Evolutionary conservation across 2,113 vertebrate genomes (phyloP).

Genomic region (Siphamia tubifer): DNA sequence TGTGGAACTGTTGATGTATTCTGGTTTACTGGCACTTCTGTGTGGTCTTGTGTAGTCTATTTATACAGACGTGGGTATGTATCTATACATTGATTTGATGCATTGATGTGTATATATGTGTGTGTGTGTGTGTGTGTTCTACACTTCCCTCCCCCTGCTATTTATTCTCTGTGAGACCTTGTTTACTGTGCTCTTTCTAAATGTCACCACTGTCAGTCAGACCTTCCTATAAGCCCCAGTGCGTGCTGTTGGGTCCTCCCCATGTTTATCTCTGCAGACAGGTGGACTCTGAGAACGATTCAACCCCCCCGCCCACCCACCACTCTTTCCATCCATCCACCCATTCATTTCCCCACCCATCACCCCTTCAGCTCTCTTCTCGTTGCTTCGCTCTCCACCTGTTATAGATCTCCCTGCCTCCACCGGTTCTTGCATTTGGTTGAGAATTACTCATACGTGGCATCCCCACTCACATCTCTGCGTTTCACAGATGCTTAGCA

Average conservation of each 20-base stretch:
- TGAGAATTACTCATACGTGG: neutral
- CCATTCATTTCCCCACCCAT: neutral
- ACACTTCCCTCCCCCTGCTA: constrained; percentile 41
- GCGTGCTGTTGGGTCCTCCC: constrained; percentile 54
- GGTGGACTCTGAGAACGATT: constrained; percentile 40
- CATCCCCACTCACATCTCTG: neutral
- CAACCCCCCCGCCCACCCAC: neutral
- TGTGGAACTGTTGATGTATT: neutral
- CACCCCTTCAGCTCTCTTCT: constrained; percentile 1
- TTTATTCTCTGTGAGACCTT: constrained; percentile 70
- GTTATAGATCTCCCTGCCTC: neutral
- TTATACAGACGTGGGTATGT: neutral
- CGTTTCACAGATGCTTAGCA: neutral
- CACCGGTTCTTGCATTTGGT: neutral
- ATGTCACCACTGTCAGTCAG: constrained; percentile 80
- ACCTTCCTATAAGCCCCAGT: constrained; percentile 52
- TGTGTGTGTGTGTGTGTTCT: constrained; percentile 21
- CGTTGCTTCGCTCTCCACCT: neutral
- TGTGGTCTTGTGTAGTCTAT: neutral
- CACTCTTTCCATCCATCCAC: neutral
- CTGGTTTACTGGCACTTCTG: neutral
- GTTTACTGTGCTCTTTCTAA: constrained; percentile 78
- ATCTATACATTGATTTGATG: constrained; percentile 7
- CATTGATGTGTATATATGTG: constrained; percentile 33
- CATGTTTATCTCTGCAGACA: constrained; percentile 73